Percentiles rank a stretch among this genome's conserved stretches.
Evolutionary conservation across 2,797 vertebrate genomes (phyloP).

Genomic region (Meriones psammophilus): DNA sequence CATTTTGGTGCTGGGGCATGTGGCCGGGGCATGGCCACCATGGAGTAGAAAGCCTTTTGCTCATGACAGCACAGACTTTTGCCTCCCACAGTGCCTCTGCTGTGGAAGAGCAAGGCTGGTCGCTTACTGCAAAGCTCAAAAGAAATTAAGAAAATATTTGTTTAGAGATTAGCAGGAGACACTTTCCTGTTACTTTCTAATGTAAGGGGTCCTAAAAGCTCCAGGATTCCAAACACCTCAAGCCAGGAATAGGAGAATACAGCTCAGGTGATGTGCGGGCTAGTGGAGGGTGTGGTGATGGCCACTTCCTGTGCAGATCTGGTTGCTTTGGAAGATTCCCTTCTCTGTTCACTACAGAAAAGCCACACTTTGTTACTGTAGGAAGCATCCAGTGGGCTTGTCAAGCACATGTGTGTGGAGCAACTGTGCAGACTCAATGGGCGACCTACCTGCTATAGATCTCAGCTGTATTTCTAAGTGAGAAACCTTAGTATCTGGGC

Average conservation of each 20-base stretch:
- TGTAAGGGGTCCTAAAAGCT: background rate
- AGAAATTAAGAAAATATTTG: conserved; percentile 62
- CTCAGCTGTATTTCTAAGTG: background rate
- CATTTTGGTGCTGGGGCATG: background rate
- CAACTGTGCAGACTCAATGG: background rate
- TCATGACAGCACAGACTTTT: background rate
- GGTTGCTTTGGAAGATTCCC: background rate
- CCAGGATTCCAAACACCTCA: background rate
- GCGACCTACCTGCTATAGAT: background rate
- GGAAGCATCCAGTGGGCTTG: background rate
- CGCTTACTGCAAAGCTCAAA: conserved; percentile 23
- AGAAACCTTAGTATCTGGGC: background rate
- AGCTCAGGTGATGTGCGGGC: background rate
- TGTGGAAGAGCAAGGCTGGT: background rate
- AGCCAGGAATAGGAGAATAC: background rate
- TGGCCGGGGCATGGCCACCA: background rate
- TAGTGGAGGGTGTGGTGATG: background rate
- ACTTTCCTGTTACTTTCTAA: background rate
- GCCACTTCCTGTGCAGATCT: background rate
- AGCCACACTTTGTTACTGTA: background rate
- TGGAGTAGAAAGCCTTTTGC: background rate
- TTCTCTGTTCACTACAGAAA: background rate
- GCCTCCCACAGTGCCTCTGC: background rate
- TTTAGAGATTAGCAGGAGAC: conserved; percentile 55
- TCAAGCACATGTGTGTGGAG: background rate